Evolutionary conservation across 1,140 invertebrate genomes (phyloP), one percentile per base, ranked within the genome.

Genomic region (Cylas formicarius): DNA sequence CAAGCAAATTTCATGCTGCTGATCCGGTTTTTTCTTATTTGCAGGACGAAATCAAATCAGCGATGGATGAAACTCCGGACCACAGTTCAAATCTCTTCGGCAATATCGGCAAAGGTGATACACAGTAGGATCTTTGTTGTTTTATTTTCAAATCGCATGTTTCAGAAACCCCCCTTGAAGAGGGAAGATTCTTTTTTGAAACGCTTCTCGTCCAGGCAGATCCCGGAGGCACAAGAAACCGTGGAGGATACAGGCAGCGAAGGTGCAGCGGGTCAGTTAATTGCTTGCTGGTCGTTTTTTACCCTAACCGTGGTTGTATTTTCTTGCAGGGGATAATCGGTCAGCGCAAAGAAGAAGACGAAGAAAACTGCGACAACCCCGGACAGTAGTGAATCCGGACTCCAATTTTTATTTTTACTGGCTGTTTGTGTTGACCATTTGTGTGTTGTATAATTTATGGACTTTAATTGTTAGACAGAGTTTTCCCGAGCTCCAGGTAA

Each of bases 361-460:
- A 11, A 74, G 81, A 41, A 74, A 76, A 44, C 67, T 72, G 7
- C 74, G 81, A 52, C 80, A 80, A 32, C 82, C 84, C n/a, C 71
- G 77, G 17, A 82, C 81, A n/a, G 91, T 96, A 14, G 82, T 96
- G 44, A 93, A 95, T 68, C 91, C 92, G 0, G 91, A 96, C 67
- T 89, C 90, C 52, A 93, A 90, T 63, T 89, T 92, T 64, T 92
- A 92, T 72, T 95, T 93, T 69, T 89, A 90, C 62, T 97, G 92
- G 93, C 73, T 96, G 44, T 83, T 90, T 72, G 61, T 93, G 16
- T 72, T 95, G 45, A 92, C 90, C 11, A 61, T 81, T 33, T 90
- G 89, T 62, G 86, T 96, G 48, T 75, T 96, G 17, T 96, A 97
- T 70, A 96, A 97, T 69, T 71, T 93, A 17, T 97, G 93, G 93